Evolutionary conservation across 92 coral and sea anemone species (phyloP).

Genomic region (Isaurus tuberculatus): DNA sequence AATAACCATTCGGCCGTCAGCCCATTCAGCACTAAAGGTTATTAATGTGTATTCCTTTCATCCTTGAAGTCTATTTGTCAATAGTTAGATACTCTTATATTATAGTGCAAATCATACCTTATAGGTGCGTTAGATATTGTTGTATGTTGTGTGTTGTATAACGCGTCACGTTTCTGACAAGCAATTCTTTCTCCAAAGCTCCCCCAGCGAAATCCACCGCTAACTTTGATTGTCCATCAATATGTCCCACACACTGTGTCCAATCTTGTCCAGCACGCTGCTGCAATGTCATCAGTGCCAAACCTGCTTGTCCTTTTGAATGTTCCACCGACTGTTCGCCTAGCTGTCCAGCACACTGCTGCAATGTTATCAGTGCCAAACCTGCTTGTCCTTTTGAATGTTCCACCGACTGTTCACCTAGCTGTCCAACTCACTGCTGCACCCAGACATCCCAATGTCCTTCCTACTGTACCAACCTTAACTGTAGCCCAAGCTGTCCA

Average conservation of each 20-base stretch:
- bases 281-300: conserved; percentile 12
- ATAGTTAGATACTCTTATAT: too few relatives aligned
- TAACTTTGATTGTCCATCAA: conserved; percentile 27
- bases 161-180: neutral
- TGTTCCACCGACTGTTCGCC: conserved; percentile 21
- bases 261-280: conserved; percentile 32
- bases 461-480: conserved; percentile 9
- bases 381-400: conserved; percentile 25
- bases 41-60: too few relatives aligned
- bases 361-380: conserved; percentile 1
- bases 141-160: too few relatives aligned
- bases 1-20: too few relatives aligned
- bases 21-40: too few relatives aligned
- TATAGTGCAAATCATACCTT: neutral
- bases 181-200: conserved; percentile 10
- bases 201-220: conserved; percentile 29
- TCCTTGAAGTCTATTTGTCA: too few relatives aligned
- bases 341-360: conserved; percentile 23
- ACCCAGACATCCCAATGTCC: neutral
- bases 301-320: conserved; percentile 11
- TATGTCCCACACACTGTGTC: conserved; percentile 26
- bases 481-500: conserved; percentile 28
- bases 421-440: conserved; percentile 34
- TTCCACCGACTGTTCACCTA: conserved; percentile 5
- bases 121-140: neutral